phyloP scores from a whole-genome alignment of 2,888 invertebrate species.

The Eurytoma adleriae region DNA sequence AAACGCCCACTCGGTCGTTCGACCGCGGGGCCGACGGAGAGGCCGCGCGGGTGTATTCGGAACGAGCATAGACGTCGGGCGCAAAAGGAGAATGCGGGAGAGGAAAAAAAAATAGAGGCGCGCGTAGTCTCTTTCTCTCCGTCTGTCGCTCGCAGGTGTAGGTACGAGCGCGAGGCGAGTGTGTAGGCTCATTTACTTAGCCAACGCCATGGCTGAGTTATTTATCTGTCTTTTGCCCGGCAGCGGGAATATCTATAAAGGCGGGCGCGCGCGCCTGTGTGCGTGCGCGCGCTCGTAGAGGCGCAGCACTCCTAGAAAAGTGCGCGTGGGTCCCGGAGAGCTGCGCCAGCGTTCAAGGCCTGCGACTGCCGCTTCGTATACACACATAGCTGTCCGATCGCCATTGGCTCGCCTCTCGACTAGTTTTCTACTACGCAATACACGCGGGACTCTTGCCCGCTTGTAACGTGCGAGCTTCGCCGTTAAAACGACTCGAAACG shows the following conservation, averaged over 20 bases:
- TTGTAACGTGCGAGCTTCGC: neutral
- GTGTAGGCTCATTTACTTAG: slow-evolving; percentile 73
- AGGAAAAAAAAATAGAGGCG: neutral
- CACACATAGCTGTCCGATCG: slow-evolving; percentile 23
- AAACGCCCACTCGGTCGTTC: neutral
- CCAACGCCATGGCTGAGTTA: slow-evolving; percentile 73
- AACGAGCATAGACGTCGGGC: neutral
- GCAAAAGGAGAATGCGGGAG: slow-evolving; percentile 11
- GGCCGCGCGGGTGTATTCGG: neutral
- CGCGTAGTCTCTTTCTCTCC: slow-evolving; percentile 34
- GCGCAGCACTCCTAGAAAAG: slow-evolving; percentile 61
- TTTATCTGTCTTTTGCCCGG: slow-evolving; percentile 73
- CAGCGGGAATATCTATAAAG: slow-evolving; percentile 69
- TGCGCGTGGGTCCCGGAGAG: slow-evolving; percentile 72
- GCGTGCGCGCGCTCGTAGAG: slow-evolving; percentile 34
- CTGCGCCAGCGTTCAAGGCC: slow-evolving; percentile 72
- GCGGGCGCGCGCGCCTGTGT: slow-evolving; percentile 8
- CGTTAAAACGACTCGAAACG: neutral
- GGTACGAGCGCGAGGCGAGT: slow-evolving; percentile 57
- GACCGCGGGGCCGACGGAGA: neutral
- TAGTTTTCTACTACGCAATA: slow-evolving; percentile 29
- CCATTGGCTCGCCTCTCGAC: slow-evolving; percentile 20
- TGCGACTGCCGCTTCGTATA: slow-evolving; percentile 60
- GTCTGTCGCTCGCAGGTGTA: slow-evolving; percentile 35
- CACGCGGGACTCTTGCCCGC: neutral